These are phyloP conservation scores for Hypomesus transpacificus DNA, from an alignment of 2,113 vertebrate genomes.

Conservation along the genomic window DNA sequence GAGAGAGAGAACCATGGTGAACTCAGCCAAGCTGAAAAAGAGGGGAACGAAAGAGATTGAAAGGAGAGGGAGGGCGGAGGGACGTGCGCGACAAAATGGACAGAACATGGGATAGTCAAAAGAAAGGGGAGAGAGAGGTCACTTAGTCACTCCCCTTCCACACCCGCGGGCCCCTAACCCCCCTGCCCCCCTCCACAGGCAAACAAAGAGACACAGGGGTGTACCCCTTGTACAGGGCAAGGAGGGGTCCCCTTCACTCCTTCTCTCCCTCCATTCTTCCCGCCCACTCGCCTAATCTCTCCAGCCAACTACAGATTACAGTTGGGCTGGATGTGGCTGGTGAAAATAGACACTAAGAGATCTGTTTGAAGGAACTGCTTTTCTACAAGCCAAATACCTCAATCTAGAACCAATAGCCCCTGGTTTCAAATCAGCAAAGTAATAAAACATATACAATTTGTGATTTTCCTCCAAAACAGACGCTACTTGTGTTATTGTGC, in stretches of 20 bases:
- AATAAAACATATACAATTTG: no score
- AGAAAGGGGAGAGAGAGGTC: constrained; percentile 67
- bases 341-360: no score
- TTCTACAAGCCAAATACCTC: not conserved
- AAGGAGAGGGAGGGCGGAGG: constrained; percentile 59
- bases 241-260: constrained; percentile 44
- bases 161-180: constrained; percentile 24
- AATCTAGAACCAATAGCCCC: not conserved
- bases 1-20: not conserved
- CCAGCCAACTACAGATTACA: not conserved
- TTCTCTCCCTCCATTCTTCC: constrained; percentile 7
- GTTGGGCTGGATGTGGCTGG: not conserved
- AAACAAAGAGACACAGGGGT: constrained; percentile 70
- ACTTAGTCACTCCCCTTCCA: constrained; percentile 61
- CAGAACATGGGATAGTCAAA: constrained; percentile 61
- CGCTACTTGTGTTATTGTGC: no score
- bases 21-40: constrained; percentile 42
- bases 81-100: constrained; percentile 59
- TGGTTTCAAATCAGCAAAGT: no score
- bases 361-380: not conserved
- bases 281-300: constrained; percentile 20
- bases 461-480: no score
- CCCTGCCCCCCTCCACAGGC: constrained; percentile 45
- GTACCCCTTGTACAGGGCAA: constrained; percentile 58
- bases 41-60: constrained; percentile 62